Percentiles rank a stretch among this genome's conserved stretches.
These are phyloP conservation scores for Periphyllus acericola DNA, from an alignment of 2,888 invertebrate genomes.

Conservation along the genomic window DNA sequence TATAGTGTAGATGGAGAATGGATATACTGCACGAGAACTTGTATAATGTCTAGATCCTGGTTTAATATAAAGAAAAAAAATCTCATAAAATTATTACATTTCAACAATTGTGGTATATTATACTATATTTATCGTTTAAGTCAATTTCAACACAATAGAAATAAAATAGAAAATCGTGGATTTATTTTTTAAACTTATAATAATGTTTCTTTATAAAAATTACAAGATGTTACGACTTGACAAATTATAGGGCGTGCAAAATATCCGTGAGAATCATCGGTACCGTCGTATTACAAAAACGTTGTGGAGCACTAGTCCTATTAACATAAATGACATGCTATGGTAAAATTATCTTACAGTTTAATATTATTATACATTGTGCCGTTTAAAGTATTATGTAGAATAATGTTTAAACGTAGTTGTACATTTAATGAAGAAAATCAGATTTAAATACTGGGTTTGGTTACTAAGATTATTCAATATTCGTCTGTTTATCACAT, in stretches of 20 bases:
- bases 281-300: slow-evolving; percentile 32
- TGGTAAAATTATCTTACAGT: slow-evolving; percentile 2
- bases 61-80: neutral
- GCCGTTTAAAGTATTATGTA: slow-evolving; percentile 17
- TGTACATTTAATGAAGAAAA: neutral
- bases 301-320: neutral
- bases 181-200: slow-evolving; percentile 4
- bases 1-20: neutral
- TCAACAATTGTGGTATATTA: neutral
- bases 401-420: neutral
- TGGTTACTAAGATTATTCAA: neutral
- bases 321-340: slow-evolving; percentile 28
- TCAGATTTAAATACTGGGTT: neutral
- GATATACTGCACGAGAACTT: neutral
- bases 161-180: slow-evolving; percentile 21
- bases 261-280: slow-evolving; percentile 41
- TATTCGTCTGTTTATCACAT: no score
- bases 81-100: slow-evolving; percentile 10
- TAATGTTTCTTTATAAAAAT: slow-evolving; percentile 25
- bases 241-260: slow-evolving; percentile 54
- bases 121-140: slow-evolving; percentile 20
- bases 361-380: neutral
- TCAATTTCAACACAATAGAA: slow-evolving; percentile 30
- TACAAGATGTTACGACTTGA: slow-evolving; percentile 14
- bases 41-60: neutral